Evolutionary conservation across 2,888 invertebrate genomes (phyloP).

Genomic region (Hirtodrosophila duncani): DNA sequence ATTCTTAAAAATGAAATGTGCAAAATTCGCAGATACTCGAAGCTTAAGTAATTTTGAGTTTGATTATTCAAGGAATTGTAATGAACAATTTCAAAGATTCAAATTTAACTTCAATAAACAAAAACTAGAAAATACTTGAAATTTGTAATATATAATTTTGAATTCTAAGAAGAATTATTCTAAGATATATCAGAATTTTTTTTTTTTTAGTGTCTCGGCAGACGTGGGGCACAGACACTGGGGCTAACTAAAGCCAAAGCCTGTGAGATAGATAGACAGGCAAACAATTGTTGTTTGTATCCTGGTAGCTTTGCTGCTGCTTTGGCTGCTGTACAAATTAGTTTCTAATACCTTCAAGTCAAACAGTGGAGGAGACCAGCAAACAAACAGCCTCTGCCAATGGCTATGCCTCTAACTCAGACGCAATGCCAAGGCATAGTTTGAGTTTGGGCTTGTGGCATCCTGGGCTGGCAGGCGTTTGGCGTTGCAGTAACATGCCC

Average conservation of each 20-base stretch:
- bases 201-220: too few relatives aligned
- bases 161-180: too few relatives aligned
- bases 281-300: slow-evolving; percentile 70
- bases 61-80: too few relatives aligned
- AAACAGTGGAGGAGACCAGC: slow-evolving; percentile 48
- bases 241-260: slow-evolving; percentile 49
- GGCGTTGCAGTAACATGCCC: background rate
- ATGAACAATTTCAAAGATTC: too few relatives aligned
- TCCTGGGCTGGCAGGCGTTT: background rate
- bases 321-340: slow-evolving; percentile 60
- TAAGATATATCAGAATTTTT: too few relatives aligned
- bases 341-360: slow-evolving; percentile 74
- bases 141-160: too few relatives aligned
- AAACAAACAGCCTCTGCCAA: slow-evolving; percentile 32
- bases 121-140: too few relatives aligned
- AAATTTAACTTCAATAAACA: too few relatives aligned
- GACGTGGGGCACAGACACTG: slow-evolving; percentile 23
- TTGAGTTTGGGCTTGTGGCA: background rate
- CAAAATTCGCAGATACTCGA: too few relatives aligned
- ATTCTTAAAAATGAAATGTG: too few relatives aligned
- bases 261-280: slow-evolving; percentile 62
- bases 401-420: background rate
- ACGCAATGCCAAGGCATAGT: slow-evolving; percentile 1
- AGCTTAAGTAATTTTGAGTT: too few relatives aligned
- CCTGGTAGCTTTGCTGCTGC: slow-evolving; percentile 40